A percentile compares a stretch with the other conserved stretches of the same genome.
phyloP scores from a whole-genome alignment of 2,888 invertebrate species.

The Yponomeuta evonymella region DNA sequence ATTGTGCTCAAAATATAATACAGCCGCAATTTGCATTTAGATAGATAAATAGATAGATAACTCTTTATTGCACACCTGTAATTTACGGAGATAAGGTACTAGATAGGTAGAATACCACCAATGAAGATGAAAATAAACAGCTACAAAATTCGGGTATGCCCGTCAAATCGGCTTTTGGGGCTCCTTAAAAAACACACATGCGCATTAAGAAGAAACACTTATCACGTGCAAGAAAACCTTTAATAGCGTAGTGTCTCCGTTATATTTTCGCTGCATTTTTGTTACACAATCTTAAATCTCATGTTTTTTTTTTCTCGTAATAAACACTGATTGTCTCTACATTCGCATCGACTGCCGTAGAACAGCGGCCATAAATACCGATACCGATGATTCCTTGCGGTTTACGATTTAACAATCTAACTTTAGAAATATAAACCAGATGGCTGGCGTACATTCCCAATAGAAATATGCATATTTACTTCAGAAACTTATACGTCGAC shows the following conservation, averaged over 20 bases:
- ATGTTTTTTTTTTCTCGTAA: conserved; percentile 18
- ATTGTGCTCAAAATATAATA: not conserved
- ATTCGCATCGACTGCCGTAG: conserved; percentile 27
- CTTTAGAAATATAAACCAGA: conserved; percentile 75
- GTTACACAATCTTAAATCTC: conserved; percentile 13
- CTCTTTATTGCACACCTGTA: no score
- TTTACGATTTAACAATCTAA: conserved; percentile 75
- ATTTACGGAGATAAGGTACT: no score
- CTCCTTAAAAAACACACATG: conserved; percentile 37
- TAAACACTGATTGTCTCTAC: conserved; percentile 3
- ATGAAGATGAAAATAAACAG: conserved; percentile 29
- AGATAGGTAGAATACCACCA: not conserved
- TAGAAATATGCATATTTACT: conserved; percentile 57
- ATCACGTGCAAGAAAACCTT: conserved; percentile 32
- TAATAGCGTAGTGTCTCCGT: not conserved
- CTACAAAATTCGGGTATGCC: conserved; percentile 32
- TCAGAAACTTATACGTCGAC: conserved; percentile 29
- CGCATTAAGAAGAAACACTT: conserved; percentile 44
- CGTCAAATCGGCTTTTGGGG: not conserved
- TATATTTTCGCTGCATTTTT: not conserved
- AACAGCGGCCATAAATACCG: conserved; percentile 50
- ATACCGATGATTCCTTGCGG: conserved; percentile 58
- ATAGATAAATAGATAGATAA: no score
- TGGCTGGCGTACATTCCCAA: conserved; percentile 64
- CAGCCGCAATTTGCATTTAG: no score